phyloP scores from a whole-genome alignment of 2,113 vertebrate genomes.

The Phoenicopterus ruber region DNA sequence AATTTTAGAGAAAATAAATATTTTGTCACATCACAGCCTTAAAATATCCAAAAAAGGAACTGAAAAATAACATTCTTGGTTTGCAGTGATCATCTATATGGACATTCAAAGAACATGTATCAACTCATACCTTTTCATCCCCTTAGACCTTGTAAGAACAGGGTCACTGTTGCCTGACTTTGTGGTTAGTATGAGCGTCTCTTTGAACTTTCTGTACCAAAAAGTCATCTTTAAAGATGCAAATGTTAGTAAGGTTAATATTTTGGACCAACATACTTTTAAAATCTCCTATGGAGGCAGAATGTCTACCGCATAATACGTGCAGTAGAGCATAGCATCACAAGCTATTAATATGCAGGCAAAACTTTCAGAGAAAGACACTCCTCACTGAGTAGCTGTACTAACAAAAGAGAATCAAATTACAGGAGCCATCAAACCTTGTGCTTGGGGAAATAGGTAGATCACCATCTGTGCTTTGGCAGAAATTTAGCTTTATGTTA shows the following conservation, averaged over 20 bases:
- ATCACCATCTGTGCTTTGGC: not conserved
- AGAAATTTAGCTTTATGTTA: not conserved
- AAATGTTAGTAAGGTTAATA: not conserved
- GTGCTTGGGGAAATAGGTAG: not conserved
- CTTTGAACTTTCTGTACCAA: not conserved
- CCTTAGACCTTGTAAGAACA: not conserved
- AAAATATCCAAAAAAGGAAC: not conserved
- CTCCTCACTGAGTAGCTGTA: not conserved
- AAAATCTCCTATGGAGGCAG: not conserved
- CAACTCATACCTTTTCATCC: not conserved
- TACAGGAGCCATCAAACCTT: not conserved
- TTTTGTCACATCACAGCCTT: not conserved
- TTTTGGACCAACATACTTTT: not conserved
- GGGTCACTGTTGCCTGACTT: not conserved
- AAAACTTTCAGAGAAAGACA: constrained; percentile 22
- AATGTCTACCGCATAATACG: not conserved
- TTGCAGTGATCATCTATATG: not conserved
- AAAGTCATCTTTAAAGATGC: not conserved
- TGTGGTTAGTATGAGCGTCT: not conserved
- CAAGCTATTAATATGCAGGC: not conserved
- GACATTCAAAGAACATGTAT: not conserved
- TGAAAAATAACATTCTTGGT: not conserved
- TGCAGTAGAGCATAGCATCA: not conserved
- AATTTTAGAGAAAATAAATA: not conserved
- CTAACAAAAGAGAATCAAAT: constrained; percentile 5